phyloP scores from a whole-genome alignment of 2,797 vertebrate species.

The Dromococcyx pavoninus region DNA sequence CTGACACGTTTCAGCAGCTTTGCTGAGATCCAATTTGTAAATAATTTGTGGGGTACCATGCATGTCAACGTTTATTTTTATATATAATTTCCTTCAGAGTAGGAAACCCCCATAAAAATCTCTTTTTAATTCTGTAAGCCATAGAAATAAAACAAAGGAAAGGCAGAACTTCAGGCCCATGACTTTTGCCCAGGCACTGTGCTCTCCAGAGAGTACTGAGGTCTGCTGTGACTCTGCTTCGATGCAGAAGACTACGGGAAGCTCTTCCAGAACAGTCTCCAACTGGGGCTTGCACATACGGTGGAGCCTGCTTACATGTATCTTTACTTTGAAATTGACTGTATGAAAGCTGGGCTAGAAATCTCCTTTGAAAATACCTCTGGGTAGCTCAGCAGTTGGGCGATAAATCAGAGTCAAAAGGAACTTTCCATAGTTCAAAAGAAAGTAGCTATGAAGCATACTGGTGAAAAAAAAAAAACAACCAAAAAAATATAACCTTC shows the following conservation, averaged over 20 bases:
- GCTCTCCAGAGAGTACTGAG: neutral
- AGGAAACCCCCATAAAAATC: neutral
- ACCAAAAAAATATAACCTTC: neutral
- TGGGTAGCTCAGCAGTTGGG: neutral
- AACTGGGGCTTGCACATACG: neutral
- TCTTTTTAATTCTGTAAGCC: neutral
- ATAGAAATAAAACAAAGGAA: fast-evolving
- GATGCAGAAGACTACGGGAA: neutral
- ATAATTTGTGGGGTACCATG: fast-evolving
- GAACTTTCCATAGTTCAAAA: neutral
- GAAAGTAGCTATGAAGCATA: neutral
- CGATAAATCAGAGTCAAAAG: neutral
- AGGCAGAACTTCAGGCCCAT: neutral
- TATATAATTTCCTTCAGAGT: neutral
- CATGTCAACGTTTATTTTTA: fast-evolving
- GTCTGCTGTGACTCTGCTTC: neutral
- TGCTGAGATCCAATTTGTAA: neutral
- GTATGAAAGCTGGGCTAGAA: neutral
- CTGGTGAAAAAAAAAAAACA: neutral
- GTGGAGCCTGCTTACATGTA: neutral
- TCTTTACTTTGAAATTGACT: neutral
- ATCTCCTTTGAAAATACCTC: neutral
- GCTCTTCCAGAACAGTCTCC: neutral
- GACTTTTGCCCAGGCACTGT: neutral
- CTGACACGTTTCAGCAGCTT: neutral